Evolutionary conservation across 1,140 invertebrate species (phyloP).

Genomic region (Dolichoris vasculosae): DNA sequence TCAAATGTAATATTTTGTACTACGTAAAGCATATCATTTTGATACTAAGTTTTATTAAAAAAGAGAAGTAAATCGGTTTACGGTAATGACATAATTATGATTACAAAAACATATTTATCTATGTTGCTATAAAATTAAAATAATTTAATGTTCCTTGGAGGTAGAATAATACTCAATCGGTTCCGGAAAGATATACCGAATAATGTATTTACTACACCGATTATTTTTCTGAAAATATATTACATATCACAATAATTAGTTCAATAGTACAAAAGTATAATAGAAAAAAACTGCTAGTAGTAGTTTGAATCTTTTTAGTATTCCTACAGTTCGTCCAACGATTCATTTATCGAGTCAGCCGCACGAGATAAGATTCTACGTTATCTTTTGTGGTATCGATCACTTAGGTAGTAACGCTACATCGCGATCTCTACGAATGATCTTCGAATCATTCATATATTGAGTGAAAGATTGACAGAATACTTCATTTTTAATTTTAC

Average conservation of each 20-base stretch:
- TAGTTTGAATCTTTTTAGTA: neutral
- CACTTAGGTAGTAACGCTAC: neutral
- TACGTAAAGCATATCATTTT: neutral
- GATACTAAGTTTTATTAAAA: neutral
- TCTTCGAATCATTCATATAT: too few species aligned
- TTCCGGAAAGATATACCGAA: neutral
- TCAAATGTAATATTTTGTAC: neutral
- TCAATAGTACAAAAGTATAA: neutral
- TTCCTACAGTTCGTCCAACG: neutral
- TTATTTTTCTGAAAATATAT: neutral
- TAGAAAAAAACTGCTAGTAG: neutral
- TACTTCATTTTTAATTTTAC: constrained; percentile 11
- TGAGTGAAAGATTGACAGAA: neutral
- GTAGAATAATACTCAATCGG: neutral
- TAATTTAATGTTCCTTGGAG: neutral
- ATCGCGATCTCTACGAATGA: too few species aligned
- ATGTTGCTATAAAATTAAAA: neutral
- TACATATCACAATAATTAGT: neutral
- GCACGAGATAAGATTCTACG: neutral
- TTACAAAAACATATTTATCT: neutral
- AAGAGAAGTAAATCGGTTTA: neutral
- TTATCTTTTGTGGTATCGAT: neutral
- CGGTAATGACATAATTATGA: neutral
- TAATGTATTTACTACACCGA: neutral
- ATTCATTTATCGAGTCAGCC: neutral